Evolutionary conservation across 2,888 invertebrate genomes (phyloP).

Genomic region (Caenorhabditis becei): DNA sequence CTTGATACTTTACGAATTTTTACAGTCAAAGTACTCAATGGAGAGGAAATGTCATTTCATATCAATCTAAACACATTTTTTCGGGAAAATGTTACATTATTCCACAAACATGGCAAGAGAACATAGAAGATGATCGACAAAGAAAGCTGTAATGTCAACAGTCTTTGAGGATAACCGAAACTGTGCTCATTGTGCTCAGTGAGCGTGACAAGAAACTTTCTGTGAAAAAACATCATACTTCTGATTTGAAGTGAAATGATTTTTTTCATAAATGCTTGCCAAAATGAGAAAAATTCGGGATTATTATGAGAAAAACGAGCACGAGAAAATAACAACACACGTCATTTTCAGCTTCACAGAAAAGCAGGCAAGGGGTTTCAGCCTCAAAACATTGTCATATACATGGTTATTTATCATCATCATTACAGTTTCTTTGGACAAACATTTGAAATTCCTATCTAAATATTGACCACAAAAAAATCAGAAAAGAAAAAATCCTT

Average conservation of each 20-base stretch:
- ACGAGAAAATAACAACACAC: slow-evolving; percentile 38
- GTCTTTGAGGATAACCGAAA: slow-evolving; percentile 13
- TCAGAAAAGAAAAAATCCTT: slow-evolving; percentile 24
- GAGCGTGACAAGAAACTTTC: slow-evolving; percentile 15
- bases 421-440: slow-evolving; percentile 52
- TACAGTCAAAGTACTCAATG: slow-evolving; percentile 15
- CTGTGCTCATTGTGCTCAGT: slow-evolving; percentile 11
- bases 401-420: slow-evolving; percentile 48
- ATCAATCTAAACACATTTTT: slow-evolving; percentile 29
- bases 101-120: slow-evolving; percentile 28
- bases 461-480: slow-evolving; percentile 50
- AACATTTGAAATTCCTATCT: slow-evolving; percentile 47
- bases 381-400: slow-evolving; percentile 24
- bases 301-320: slow-evolving; percentile 10
- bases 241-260: not conserved
- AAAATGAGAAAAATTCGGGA: slow-evolving; percentile 20
- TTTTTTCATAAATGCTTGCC: not conserved
- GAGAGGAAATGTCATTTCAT: not conserved
- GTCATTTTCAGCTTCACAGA: slow-evolving; percentile 25
- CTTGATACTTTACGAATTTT: slow-evolving; percentile 10
- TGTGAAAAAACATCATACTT: not conserved
- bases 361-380: too few relatives aligned
- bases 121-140: slow-evolving; percentile 32
- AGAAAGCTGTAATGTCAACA: slow-evolving; percentile 46
- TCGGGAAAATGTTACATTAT: not conserved